Evolutionary conservation across 2,113 vertebrate species (phyloP).

Genomic region (Donacobius atricapilla): DNA sequence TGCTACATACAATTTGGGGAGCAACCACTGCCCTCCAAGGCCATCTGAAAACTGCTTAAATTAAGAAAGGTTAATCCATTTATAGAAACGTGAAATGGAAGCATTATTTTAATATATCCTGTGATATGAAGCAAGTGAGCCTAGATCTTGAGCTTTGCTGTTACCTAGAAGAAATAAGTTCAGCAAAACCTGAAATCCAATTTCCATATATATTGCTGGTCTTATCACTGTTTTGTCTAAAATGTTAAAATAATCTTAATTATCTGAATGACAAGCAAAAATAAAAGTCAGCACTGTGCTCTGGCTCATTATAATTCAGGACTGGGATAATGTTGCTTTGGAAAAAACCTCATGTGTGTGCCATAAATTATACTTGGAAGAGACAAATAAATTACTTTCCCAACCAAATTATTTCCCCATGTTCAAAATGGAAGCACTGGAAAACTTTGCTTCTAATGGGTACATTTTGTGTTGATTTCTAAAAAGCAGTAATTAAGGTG

Average conservation of each 20-base stretch:
- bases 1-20: not conserved
- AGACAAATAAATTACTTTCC: constrained; percentile 49
- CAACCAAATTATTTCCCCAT: constrained; percentile 34
- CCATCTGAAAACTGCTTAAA: not conserved
- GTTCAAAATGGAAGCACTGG: not conserved
- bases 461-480: not conserved
- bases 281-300: constrained; percentile 27
- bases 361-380: constrained; percentile 45
- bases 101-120: not conserved
- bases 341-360: constrained; percentile 40
- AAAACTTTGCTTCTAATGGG: not conserved
- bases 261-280: constrained; percentile 46
- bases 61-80: constrained; percentile 24
- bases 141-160: constrained; percentile 2
- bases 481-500: constrained; percentile 28
- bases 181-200: constrained; percentile 34
- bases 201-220: constrained; percentile 67
- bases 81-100: constrained; percentile 12
- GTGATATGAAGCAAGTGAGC: not conserved
- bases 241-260: constrained; percentile 52
- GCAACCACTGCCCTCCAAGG: not conserved
- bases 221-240: constrained; percentile 61
- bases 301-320: constrained; percentile 49
- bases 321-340: not conserved
- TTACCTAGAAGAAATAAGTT: constrained; percentile 31